These are phyloP conservation scores for Zapornia atra DNA, from an alignment of 2,113 vertebrate genomes.

Conservation along the genomic window DNA sequence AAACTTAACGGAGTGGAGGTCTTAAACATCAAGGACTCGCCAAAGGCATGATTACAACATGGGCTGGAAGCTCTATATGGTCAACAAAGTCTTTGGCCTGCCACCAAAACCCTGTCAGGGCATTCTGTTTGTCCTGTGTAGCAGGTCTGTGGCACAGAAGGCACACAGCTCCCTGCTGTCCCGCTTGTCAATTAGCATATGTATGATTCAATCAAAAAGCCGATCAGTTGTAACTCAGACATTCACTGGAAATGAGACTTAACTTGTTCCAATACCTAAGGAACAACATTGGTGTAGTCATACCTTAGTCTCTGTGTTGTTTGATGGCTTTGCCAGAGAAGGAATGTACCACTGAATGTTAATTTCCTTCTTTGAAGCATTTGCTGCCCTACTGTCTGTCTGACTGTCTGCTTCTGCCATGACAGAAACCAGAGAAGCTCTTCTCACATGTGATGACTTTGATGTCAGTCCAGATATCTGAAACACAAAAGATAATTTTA, in stretches of 20 bases:
- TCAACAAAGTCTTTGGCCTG: not conserved
- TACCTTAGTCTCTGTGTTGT: slow-evolving; percentile 73
- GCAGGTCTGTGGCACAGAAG: not conserved
- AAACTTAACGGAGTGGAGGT: not conserved
- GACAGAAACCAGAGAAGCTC: not conserved
- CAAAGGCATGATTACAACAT: not conserved
- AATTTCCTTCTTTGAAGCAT: slow-evolving; percentile 68
- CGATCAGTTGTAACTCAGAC: not conserved
- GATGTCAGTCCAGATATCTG: slow-evolving; percentile 13
- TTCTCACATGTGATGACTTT: not conserved
- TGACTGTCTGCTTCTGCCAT: not conserved
- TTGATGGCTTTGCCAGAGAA: slow-evolving; percentile 61
- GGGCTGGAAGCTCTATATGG: not conserved
- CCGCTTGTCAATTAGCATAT: not conserved
- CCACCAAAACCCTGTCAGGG: not conserved
- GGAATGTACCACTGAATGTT: slow-evolving; percentile 83
- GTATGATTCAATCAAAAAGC: not conserved
- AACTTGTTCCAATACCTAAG: not conserved
- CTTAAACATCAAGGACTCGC: not conserved
- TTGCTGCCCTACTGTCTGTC: slow-evolving; percentile 15
- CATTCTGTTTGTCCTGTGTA: not conserved
- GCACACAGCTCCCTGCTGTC: not conserved
- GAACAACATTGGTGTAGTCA: not conserved
- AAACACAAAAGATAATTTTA: not conserved
- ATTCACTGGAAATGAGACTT: not conserved